Conservation (phyloP, 2,113 vertebrate species). For the Chelonoidis abingdonii region DNA sequence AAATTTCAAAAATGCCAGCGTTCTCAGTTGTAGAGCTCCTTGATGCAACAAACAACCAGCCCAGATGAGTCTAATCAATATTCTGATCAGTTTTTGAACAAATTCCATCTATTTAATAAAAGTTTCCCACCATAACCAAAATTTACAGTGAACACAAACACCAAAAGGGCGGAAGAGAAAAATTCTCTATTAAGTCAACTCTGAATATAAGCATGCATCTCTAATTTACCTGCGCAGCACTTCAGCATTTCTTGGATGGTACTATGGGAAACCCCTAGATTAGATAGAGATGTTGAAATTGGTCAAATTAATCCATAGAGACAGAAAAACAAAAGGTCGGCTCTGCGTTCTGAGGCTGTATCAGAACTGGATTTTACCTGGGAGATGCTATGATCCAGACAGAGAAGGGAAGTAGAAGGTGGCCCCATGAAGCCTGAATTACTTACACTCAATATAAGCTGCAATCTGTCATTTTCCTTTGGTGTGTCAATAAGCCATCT, state of each 20-base stretch:
- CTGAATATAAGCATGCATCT: slow-evolving; percentile 18
- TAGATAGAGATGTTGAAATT: slow-evolving; percentile 21
- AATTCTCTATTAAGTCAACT: not conserved
- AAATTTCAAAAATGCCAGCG: not conserved
- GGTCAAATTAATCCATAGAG: slow-evolving; percentile 43
- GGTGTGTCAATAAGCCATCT: not conserved
- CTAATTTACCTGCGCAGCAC: slow-evolving; percentile 21
- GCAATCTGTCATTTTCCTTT: not conserved
- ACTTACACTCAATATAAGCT: slow-evolving; percentile 5
- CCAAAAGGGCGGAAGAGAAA: not conserved
- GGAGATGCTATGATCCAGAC: not conserved
- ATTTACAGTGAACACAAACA: slow-evolving; percentile 14
- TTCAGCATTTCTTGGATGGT: slow-evolving; percentile 50
- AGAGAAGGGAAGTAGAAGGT: not conserved
- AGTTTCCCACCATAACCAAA: slow-evolving; percentile 35
- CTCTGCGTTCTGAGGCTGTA: not conserved
- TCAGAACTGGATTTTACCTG: not conserved
- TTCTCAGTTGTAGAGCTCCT: slow-evolving; percentile 23
- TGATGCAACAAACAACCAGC: slow-evolving; percentile 18
- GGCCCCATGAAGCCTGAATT: not conserved
- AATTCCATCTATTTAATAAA: slow-evolving; percentile 45
- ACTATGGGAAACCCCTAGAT: slow-evolving; percentile 14
- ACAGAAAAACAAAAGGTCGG: not conserved
- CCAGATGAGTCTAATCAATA: slow-evolving; percentile 17
- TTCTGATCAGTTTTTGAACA: slow-evolving; percentile 10